Base-by-base conservation (phyloP, 2,797 vertebrate genomes). In the Scomberomorus guttatus region DNA sequence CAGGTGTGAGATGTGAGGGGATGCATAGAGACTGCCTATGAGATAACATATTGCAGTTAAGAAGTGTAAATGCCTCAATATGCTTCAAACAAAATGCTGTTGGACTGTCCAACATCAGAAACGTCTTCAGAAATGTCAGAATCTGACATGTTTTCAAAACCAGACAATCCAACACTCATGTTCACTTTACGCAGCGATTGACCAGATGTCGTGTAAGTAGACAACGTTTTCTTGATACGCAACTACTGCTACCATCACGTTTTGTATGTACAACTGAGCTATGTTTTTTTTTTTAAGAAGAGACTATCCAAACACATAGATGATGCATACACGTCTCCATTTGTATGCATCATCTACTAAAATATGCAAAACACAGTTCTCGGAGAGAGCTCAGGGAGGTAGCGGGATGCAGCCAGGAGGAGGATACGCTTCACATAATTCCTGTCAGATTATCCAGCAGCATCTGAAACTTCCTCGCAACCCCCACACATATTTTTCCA, bases 71-170 rank as follows among this genome's bases (percentile, higher is more conserved):
- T 7, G 18, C 34, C 25, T 61, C 9, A 25, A 1, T 55, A 10
- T 55, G 27, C 51, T 54, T 58, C 15, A 66, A 6, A 56, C 22
- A 12, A 29, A 34, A 32, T 29, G 20, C 6, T 62, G 22, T 25
- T 2, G 0, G 44, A 52, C 32, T 44, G 22, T 62, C 22, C 7
- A 1, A 42, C 25, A 6, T 55, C 4, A 0, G 39, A 48, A 57
- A 32, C 8, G 3, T 64, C 39, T 57, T 44, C 15, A 14, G 13
- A 44, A 44, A 44, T 44, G 37, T 72, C 2, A 0, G 57, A 72
- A 76, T 75, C 29, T 57, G 15, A 78, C 37, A 58, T 1, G 55
- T 46, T 17, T 12, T 52, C 18, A 56, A 13, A 32, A 69, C 13
- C 25, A 58, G 44, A 57, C 18, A 13, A 37, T 8, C n/a, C 15